Percentiles rank a stretch among this genome's conserved stretches.
These are phyloP conservation scores for Hipparchia semele DNA, from an alignment of 2,888 invertebrate genomes.

Conservation along the genomic window DNA sequence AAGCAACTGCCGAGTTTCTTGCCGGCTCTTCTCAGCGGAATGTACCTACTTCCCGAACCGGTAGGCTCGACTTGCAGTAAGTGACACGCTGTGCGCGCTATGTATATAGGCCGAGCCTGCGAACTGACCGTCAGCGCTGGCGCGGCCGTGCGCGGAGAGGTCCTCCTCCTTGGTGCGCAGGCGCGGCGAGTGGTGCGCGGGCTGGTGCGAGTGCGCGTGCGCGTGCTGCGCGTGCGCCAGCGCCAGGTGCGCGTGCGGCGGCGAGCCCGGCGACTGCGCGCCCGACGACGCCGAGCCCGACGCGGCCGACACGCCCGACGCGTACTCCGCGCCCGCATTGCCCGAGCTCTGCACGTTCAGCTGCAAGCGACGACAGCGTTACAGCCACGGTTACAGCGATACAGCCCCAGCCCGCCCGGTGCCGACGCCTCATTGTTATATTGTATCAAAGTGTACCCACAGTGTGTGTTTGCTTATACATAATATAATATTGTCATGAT, in stretches of 20 bases:
- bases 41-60: too few species aligned
- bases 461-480: too few species aligned
- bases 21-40: too few species aligned
- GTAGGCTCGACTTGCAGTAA: too few species aligned
- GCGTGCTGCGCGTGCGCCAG: conserved; percentile 53
- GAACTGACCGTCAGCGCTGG: conserved; percentile 79
- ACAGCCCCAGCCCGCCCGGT: too few species aligned
- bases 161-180: conserved; percentile 86
- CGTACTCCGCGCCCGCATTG: conserved; percentile 51
- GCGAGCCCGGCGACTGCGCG: conserved; percentile 71
- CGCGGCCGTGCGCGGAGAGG: conserved; percentile 83
- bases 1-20: too few species aligned
- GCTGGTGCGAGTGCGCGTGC: conserved; percentile 54
- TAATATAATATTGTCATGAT: too few species aligned
- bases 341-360: conserved; percentile 70
- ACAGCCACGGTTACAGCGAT: too few species aligned
- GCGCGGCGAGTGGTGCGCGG: conserved; percentile 62
- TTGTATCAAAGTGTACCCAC: too few species aligned
- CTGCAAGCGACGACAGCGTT: conserved; percentile 47
- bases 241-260: conserved; percentile 48
- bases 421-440: too few species aligned
- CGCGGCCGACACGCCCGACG: conserved; percentile 44
- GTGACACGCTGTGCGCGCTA: too few species aligned
- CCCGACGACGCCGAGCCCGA: conserved; percentile 70
- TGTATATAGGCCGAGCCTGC: too few species aligned